A percentile compares a stretch with the other conserved stretches of the same genome.
Conservation (phyloP, 1,140 invertebrate genomes). For the Carposina sasakii region DNA sequence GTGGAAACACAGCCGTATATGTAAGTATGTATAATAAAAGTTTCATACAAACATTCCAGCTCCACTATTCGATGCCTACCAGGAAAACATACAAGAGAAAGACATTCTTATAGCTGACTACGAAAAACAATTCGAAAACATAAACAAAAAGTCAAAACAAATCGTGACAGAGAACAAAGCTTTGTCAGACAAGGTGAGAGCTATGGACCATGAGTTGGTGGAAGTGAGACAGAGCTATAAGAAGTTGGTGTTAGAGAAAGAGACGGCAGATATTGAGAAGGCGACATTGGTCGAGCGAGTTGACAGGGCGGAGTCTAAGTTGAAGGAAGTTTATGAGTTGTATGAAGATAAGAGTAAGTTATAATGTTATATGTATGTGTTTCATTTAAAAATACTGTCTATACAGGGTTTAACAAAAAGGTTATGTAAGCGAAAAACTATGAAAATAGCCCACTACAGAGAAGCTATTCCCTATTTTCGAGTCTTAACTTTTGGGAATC, state of each 20-base stretch:
- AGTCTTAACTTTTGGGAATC: too few species aligned
- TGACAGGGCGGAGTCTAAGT: slow-evolving; percentile 73
- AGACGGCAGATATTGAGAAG: slow-evolving; percentile 75
- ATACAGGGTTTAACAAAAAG: too few species aligned
- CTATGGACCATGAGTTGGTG: slow-evolving; percentile 71
- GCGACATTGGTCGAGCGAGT: slow-evolving; percentile 72
- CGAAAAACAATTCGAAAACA: slow-evolving; percentile 75
- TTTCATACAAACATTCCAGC: too few species aligned
- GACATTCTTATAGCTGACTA: slow-evolving; percentile 77
- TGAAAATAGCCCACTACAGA: too few species aligned
- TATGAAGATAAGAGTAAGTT: slow-evolving; percentile 76
- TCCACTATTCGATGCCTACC: slow-evolving; percentile 79
- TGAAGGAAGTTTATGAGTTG: slow-evolving; percentile 75
- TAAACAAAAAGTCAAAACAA: slow-evolving; percentile 76
- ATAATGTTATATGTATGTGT: slow-evolving; percentile 10
- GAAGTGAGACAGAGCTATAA: slow-evolving; percentile 71
- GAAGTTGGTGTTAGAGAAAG: slow-evolving; percentile 68
- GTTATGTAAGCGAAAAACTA: too few species aligned
- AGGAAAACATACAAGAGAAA: slow-evolving; percentile 79
- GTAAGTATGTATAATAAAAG: too few species aligned
- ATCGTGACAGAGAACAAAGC: slow-evolving; percentile 77
- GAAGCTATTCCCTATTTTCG: too few species aligned
- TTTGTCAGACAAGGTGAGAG: slow-evolving; percentile 59
- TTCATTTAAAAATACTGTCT: slow-evolving; percentile 6
- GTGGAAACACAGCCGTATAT: too few species aligned